phyloP scores from a whole-genome alignment of 2,888 invertebrate genomes.

The Bembecia ichneumoniformis region DNA sequence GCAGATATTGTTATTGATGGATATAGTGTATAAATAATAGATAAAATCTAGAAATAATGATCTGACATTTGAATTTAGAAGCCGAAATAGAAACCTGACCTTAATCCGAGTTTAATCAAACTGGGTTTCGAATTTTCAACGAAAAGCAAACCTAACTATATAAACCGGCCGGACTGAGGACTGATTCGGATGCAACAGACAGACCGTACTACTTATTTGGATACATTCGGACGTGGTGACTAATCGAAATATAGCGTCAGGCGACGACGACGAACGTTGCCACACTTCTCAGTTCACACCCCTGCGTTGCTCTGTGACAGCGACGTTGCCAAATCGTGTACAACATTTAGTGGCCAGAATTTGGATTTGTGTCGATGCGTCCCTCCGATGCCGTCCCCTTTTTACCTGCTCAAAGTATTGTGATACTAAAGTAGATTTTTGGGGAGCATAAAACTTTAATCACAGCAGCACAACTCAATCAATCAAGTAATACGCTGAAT shows the following conservation, averaged over 20 bases:
- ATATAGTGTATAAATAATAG: no score
- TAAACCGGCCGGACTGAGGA: no score
- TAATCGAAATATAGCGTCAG: slow-evolving; percentile 3
- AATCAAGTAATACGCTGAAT: no score
- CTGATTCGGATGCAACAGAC: no score
- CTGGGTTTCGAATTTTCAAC: no score
- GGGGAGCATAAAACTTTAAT: not conserved
- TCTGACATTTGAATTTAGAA: no score
- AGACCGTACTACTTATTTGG: not conserved
- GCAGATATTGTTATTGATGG: no score
- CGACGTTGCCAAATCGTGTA: slow-evolving; percentile 49
- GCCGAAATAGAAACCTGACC: no score
- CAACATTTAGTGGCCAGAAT: slow-evolving; percentile 30
- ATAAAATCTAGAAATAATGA: no score
- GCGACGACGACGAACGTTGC: slow-evolving; percentile 32
- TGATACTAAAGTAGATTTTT: not conserved
- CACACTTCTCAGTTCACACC: slow-evolving; percentile 28
- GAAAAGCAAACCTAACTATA: no score
- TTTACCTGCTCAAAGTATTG: slow-evolving; percentile 34
- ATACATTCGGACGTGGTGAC: not conserved
- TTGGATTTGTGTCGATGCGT: slow-evolving; percentile 21
- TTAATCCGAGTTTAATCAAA: no score
- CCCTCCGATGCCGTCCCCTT: slow-evolving; percentile 14
- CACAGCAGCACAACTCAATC: no score
- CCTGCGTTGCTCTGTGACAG: slow-evolving; percentile 17